Conservation (phyloP, 2,888 invertebrate species). For the Eumerus sabulonum region DNA sequence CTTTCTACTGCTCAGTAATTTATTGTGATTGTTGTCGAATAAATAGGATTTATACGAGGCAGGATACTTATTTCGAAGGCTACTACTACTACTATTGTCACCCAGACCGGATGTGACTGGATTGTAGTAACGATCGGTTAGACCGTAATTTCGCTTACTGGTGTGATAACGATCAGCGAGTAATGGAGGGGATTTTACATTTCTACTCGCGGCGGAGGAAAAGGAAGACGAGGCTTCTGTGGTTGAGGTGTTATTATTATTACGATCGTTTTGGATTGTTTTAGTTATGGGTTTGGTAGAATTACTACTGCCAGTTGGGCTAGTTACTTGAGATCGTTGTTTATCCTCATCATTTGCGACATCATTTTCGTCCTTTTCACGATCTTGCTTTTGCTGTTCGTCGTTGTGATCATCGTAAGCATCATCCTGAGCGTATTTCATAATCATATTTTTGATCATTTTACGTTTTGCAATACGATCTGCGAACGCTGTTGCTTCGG, state of each 20-base stretch:
- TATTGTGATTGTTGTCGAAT: constrained; percentile 71
- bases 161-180: constrained; percentile 56
- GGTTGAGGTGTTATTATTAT: constrained; percentile 79
- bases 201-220: constrained; percentile 70
- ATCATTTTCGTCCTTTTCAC: constrained; percentile 73
- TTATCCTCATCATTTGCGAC: constrained; percentile 70
- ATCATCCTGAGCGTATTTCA: constrained; percentile 90
- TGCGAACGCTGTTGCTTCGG: constrained; percentile 80
- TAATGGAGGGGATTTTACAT: constrained; percentile 54
- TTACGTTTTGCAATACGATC: constrained; percentile 90
- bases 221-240: constrained; percentile 75
- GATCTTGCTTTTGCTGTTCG: constrained; percentile 72
- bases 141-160: constrained; percentile 52
- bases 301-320: constrained; percentile 67
- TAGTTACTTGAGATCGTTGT: constrained; percentile 64
- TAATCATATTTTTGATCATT: constrained; percentile 89
- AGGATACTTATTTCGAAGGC: constrained; percentile 43
- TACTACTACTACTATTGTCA: constrained; percentile 37
- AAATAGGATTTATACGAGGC: constrained; percentile 72
- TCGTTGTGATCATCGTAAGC: constrained; percentile 80
- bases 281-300: constrained; percentile 65
- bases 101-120: constrained; percentile 50
- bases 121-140: constrained; percentile 57
- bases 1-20: constrained; percentile 61
- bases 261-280: constrained; percentile 71